phyloP scores from a whole-genome alignment of 2,113 vertebrate genomes.

The Calypte anna region DNA sequence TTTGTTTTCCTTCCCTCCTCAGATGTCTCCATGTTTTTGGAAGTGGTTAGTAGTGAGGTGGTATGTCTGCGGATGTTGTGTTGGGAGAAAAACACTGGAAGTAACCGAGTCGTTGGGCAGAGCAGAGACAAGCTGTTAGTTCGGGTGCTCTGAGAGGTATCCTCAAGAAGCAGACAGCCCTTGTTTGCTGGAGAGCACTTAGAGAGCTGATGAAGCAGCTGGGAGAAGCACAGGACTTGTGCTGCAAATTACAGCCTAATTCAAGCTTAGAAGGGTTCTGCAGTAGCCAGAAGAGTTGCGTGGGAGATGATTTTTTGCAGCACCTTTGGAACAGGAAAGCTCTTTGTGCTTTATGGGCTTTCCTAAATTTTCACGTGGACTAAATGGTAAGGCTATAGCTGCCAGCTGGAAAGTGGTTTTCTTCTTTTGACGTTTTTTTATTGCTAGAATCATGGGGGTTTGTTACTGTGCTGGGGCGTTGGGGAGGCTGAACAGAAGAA shows the following conservation, averaged over 20 bases:
- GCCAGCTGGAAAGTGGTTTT: background rate
- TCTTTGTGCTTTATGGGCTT: background rate
- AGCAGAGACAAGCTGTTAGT: background rate
- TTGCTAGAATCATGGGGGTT: accelerated
- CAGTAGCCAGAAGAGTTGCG: background rate
- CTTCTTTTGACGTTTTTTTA: background rate
- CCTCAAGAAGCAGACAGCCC: background rate
- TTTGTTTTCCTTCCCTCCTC: background rate
- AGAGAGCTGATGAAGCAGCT: background rate
- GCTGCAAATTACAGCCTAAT: background rate
- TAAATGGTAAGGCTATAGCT: background rate
- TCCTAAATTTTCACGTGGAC: background rate
- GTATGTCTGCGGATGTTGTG: background rate
- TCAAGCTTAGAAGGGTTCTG: background rate
- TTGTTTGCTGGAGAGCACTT: background rate
- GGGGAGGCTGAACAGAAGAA: background rate
- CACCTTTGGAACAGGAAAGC: background rate
- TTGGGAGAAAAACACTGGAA: background rate
- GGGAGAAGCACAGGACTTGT: background rate
- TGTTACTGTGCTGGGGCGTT: background rate
- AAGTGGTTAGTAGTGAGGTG: background rate
- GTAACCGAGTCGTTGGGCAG: background rate
- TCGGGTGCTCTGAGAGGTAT: background rate
- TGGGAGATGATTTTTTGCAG: background rate
- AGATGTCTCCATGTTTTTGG: background rate